Evolutionary conservation across 1,140 invertebrate species (phyloP).

Genomic region (Tetragonula clypearis): DNA sequence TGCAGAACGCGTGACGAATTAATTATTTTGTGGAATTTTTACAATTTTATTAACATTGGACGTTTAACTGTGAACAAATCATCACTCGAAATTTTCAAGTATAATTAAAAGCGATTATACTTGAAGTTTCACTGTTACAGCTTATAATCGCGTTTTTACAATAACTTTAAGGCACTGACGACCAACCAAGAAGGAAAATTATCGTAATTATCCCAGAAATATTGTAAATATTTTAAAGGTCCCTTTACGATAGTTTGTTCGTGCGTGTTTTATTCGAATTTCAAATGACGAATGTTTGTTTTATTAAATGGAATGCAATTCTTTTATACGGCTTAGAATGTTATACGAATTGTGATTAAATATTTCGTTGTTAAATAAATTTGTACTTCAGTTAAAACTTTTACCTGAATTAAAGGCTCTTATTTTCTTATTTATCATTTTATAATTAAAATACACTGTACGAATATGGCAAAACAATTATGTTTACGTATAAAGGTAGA

Average conservation of each 20-base stretch:
- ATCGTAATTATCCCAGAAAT: not conserved
- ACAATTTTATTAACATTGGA: not conserved
- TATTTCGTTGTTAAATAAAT: slow-evolving; percentile 30
- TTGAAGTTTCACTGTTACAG: not conserved
- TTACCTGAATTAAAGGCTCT: not conserved
- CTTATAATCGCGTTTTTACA: not conserved
- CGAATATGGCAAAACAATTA: not conserved
- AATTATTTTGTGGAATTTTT: not conserved
- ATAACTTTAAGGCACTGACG: not conserved
- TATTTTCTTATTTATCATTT: not conserved
- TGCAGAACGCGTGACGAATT: not conserved
- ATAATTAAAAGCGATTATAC: not conserved
- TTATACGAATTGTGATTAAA: not conserved
- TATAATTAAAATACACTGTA: not conserved
- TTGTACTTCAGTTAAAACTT: not conserved
- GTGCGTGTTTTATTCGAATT: not conserved
- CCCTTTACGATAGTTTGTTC: not conserved
- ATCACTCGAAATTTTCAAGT: no score
- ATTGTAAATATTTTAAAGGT: slow-evolving; percentile 28
- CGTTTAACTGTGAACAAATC: not conserved
- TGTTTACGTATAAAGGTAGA: not conserved
- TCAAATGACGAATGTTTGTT: not conserved
- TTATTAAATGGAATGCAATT: not conserved
- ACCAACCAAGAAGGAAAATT: not conserved
- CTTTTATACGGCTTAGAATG: slow-evolving; percentile 11